Evolutionary conservation across 2,888 invertebrate species (phyloP).

Genomic region (Meteorus cinctellus): DNA sequence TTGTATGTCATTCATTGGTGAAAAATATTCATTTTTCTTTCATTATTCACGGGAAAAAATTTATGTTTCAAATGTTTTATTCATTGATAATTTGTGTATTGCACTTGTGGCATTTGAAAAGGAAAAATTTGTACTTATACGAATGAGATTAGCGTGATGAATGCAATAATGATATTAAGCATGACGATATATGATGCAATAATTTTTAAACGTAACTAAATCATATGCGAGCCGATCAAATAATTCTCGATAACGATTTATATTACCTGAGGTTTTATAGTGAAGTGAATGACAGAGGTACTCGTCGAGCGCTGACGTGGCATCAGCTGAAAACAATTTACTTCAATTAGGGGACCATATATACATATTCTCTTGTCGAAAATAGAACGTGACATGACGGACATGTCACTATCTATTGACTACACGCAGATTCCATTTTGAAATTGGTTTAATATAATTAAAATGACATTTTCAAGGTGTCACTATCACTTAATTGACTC

Average conservation of each 20-base stretch:
- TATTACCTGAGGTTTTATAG: not conserved
- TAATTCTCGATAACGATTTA: not conserved
- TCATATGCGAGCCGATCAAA: not conserved
- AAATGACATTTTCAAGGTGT: conserved; percentile 5
- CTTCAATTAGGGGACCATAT: not conserved
- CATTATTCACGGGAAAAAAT: not conserved
- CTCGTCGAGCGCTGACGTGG: not conserved
- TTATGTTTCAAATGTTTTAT: not conserved
- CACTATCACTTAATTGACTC: not conserved
- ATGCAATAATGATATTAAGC: not conserved
- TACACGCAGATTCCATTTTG: not conserved
- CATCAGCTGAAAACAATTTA: not conserved
- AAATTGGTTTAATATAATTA: not conserved
- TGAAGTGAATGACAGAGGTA: not conserved
- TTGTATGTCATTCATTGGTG: too few relatives aligned
- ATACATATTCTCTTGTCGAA: not conserved
- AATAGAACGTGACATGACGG: not conserved
- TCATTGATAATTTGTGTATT: not conserved
- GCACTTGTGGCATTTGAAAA: not conserved
- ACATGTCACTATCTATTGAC: conserved; percentile 9
- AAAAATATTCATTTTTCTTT: too few relatives aligned
- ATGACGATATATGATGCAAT: not conserved
- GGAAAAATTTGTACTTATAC: not conserved
- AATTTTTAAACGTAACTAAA: not conserved
- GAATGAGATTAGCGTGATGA: not conserved